phyloP scores from a whole-genome alignment of 2,888 invertebrate species.

The Laspeyria flexula region DNA sequence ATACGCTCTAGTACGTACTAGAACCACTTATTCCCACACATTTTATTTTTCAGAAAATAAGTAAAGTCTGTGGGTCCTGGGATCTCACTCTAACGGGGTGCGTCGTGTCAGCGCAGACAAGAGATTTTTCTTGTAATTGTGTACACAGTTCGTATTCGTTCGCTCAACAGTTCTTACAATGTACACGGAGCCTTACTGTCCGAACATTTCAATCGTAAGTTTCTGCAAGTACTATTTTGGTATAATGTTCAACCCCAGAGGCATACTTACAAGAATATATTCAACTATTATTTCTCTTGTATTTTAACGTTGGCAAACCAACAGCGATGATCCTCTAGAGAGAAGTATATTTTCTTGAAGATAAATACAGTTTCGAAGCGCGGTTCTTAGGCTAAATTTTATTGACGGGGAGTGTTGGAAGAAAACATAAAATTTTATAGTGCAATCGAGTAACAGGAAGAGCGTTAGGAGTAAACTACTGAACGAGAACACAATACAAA shows the following conservation, averaged over 20 bases:
- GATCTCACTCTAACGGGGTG: too few species aligned
- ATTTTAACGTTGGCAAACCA: conserved; percentile 33
- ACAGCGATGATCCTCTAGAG: conserved; percentile 25
- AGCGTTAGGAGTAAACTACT: background rate
- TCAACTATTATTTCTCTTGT: conserved; percentile 28
- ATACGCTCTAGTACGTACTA: too few species aligned
- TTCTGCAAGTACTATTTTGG: background rate
- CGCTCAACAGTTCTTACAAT: too few species aligned
- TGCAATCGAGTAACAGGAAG: background rate
- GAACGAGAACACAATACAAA: too few species aligned
- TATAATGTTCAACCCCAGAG: background rate
- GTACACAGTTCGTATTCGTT: too few species aligned
- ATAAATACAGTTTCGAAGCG: conserved; percentile 21
- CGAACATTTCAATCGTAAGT: background rate
- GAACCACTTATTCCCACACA: too few species aligned
- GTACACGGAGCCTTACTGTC: too few species aligned
- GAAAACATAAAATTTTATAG: conserved; percentile 1
- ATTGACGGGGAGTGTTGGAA: conserved; percentile 3
- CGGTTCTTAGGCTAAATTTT: conserved; percentile 20
- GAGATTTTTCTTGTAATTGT: too few species aligned
- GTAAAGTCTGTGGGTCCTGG: too few species aligned
- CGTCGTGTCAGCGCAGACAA: too few species aligned
- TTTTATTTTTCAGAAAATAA: too few species aligned
- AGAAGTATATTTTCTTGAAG: conserved; percentile 23
- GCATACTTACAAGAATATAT: conserved; percentile 8